These are phyloP conservation scores for Stenoptilia bipunctidactyla DNA, from an alignment of 2,888 invertebrate genomes.

Conservation along the genomic window DNA sequence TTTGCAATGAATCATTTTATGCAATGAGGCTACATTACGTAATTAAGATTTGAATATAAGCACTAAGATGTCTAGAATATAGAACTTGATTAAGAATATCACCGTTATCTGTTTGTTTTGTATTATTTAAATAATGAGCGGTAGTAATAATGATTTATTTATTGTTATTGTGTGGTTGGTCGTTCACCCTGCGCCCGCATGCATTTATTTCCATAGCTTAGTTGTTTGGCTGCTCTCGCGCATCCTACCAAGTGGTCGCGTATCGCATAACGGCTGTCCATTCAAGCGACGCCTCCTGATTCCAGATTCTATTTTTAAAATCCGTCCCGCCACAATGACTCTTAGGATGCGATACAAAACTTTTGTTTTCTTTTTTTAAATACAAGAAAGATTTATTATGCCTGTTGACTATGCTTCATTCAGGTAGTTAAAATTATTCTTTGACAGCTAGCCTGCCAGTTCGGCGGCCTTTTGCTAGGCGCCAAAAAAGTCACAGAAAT, in stretches of 20 bases:
- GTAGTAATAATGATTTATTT: neutral
- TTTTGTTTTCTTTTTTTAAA: constrained; percentile 9
- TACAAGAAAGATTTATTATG: neutral
- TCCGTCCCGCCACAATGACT: constrained; percentile 13
- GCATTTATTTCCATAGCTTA: constrained; percentile 6
- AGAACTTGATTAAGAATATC: too few species aligned
- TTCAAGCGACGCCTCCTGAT: constrained; percentile 17
- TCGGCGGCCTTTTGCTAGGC: too few species aligned
- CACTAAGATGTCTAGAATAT: too few species aligned
- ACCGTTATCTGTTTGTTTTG: neutral
- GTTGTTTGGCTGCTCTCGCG: constrained; percentile 10
- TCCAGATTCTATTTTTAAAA: constrained; percentile 20
- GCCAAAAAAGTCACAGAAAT: too few species aligned
- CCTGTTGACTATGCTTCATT: neutral
- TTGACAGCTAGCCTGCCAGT: too few species aligned
- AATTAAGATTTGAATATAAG: too few species aligned
- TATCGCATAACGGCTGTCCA: constrained; percentile 18
- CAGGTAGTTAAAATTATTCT: too few species aligned
- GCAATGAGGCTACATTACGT: too few species aligned
- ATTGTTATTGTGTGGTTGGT: constrained; percentile 5
- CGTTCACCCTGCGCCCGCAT: constrained; percentile 15
- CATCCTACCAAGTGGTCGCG: constrained; percentile 18
- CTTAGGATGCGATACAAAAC: constrained; percentile 1
- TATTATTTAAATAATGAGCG: neutral
- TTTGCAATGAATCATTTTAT: too few species aligned